Conservation (phyloP, 2,888 invertebrate genomes). For the Agonum fuliginosum region DNA sequence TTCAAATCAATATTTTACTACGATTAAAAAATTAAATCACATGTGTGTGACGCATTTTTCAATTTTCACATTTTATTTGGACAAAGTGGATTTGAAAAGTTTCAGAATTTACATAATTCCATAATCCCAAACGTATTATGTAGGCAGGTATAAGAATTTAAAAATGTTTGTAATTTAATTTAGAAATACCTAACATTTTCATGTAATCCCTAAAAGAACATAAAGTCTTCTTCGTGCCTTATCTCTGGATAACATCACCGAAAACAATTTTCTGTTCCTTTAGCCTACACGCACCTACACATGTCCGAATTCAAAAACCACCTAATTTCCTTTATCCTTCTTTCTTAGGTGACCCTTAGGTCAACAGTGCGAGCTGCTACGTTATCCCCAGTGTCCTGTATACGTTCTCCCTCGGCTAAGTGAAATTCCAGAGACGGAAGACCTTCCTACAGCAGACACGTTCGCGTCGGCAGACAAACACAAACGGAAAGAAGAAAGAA, state of each 20-base stretch:
- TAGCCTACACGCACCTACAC: neutral
- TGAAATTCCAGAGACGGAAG: conserved; percentile 8
- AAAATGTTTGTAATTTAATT: no score
- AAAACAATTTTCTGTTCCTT: neutral
- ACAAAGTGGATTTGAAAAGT: no score
- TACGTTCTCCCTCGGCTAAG: neutral
- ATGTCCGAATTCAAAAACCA: conserved; percentile 25
- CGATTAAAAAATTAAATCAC: no score
- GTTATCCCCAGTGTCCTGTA: neutral
- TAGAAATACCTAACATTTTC: no score
- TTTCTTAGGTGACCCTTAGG: conserved; percentile 2
- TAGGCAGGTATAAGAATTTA: no score
- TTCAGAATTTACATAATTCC: no score
- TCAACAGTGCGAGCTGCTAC: conserved; percentile 1
- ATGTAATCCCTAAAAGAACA: no score
- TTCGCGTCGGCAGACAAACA: conserved; percentile 4
- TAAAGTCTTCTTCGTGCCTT: no score
- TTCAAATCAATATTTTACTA: no score
- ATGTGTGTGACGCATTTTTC: no score
- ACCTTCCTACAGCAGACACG: conserved; percentile 20
- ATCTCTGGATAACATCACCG: neutral
- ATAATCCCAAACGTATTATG: no score
- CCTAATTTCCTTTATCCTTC: conserved; percentile 32
- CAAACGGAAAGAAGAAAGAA: neutral
- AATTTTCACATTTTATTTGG: no score